Base-by-base conservation (phyloP, 1,140 invertebrate species). In the Drosophila trapezifrons region DNA sequence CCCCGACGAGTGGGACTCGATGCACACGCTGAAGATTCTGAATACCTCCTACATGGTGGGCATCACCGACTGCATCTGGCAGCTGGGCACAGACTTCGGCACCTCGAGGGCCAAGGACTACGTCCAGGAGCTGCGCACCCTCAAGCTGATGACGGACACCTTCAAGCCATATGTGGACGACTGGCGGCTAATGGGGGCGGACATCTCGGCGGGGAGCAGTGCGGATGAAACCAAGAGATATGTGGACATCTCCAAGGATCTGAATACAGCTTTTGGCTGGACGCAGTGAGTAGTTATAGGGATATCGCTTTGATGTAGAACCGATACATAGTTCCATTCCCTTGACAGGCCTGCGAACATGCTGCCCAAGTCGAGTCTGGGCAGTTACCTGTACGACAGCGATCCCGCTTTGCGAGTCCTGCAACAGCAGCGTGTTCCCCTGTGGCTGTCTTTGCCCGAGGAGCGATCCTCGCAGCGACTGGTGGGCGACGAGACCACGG, bases 51-150 rank as follows among this genome's bases (percentile, higher is more conserved):
- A 92, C 17, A 78, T 80, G 67, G 75, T 90, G 32, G 91, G 87
- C 54, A 91, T 92, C n/a, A 82, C 80, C 7, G 76, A 92, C 17
- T 90, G 84, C 40, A 90, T 92, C 20, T 92, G 91, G 91, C 91
- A 92, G 45, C 65, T 92, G 64, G 91, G 91, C 18, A 87, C 84
- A 0, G 91, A 92, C 35, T 90, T 92, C 27, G 90, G 87, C 27
- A 71, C 89, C 2, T 78, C 91, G 0, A 58, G 85, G 12, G 87
- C 89, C 22, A 77, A 74, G 66, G 82, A 90, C 17, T 92, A 92
- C 7, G 78, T 91, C 7, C 84, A 78, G 45, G 91, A 92, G 58
- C 46, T 92, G 40, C 81, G 69, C 25, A 92, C 91, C 0, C 76
- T 92, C 0, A 90, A 90, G 45, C 59, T 90, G 32, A 92, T 92